phyloP scores from a whole-genome alignment of 2,113 vertebrate species.

The Rhinoptilus africanus region DNA sequence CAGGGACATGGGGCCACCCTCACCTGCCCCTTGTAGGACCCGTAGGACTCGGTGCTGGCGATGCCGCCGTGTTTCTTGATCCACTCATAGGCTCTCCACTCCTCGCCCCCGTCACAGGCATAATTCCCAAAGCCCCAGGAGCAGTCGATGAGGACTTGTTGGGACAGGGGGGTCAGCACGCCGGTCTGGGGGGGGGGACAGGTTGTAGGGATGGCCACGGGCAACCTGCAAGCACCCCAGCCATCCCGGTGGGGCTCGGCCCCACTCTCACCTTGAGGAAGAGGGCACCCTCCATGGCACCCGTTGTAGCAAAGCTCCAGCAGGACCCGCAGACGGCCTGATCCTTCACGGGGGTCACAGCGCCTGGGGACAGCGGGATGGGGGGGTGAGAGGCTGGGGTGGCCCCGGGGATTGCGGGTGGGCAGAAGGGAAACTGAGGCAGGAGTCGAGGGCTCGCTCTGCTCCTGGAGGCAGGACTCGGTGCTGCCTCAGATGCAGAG shows the following conservation, averaged over 20 bases:
- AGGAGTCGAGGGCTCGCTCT: background rate
- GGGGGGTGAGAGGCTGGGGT: background rate
- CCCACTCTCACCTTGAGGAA: conserved; percentile 77
- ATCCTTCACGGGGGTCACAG: conserved; percentile 81
- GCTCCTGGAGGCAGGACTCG: background rate
- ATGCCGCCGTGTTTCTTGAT: conserved; percentile 84
- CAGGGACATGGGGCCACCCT: background rate
- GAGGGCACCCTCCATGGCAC: conserved; percentile 84
- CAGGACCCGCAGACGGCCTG: conserved; percentile 89
- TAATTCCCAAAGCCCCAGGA: conserved; percentile 84
- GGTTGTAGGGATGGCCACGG: background rate
- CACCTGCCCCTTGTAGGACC: conserved; percentile 81
- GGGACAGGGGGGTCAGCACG: conserved; percentile 77
- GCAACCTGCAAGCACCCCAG: background rate
- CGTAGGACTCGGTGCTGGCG: conserved; percentile 76
- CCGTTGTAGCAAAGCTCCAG: conserved; percentile 89
- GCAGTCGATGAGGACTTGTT: conserved; percentile 85
- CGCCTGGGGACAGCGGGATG: conserved; percentile 56
- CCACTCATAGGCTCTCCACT: conserved; percentile 83
- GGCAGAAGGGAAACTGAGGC: background rate
- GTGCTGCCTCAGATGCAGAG: no score
- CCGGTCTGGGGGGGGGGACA: conserved; percentile 56
- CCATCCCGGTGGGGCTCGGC: background rate
- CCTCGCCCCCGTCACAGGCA: conserved; percentile 80
- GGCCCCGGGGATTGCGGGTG: accelerated